A percentile compares a stretch with the other conserved stretches of the same genome.
Evolutionary conservation across 2,113 vertebrate genomes (phyloP).

Genomic region (Silurus asotus): DNA sequence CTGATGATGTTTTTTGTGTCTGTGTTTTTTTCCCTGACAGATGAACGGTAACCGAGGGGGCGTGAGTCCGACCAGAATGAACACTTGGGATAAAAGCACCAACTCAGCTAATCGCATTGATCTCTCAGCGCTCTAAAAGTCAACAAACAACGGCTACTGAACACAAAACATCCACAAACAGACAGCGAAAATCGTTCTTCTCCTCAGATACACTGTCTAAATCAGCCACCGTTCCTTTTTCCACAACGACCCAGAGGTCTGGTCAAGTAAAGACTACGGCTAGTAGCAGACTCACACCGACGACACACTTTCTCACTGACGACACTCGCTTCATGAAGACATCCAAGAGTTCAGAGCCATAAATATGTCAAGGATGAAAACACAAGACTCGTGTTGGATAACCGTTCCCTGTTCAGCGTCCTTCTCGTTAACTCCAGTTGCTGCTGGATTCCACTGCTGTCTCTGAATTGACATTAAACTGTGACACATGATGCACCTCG

Average conservation of each 20-base stretch:
- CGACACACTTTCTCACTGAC: conserved; percentile 36
- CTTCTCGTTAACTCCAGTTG: conserved; percentile 11
- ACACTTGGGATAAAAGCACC: conserved; percentile 92
- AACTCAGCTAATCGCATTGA: conserved; percentile 87
- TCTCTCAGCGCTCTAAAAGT: conserved; percentile 85
- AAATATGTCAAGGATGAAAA: conserved; percentile 43
- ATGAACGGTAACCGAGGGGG: conserved; percentile 86
- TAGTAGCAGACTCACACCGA: neutral
- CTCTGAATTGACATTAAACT: conserved; percentile 42
- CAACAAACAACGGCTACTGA: neutral
- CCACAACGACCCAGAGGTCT: neutral
- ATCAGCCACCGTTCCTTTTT: neutral
- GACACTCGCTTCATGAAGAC: conserved; percentile 9
- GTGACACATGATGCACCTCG: conserved; percentile 29
- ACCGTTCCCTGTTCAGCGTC: conserved; percentile 2
- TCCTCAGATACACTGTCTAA: conserved; percentile 28
- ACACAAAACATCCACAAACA: conserved; percentile 32
- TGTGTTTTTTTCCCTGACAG: conserved; percentile 65
- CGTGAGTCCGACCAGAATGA: conserved; percentile 80
- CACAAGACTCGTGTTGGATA: conserved; percentile 38
- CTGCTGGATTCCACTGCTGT: conserved; percentile 43
- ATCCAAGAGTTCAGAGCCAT: conserved; percentile 4
- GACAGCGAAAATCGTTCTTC: conserved; percentile 25
- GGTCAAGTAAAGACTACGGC: conserved; percentile 3
- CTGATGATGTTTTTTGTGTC: neutral